Evolutionary conservation across 2,888 invertebrate species (phyloP), one percentile per base, ranked within the genome.

Genomic region (Elysia crispata): DNA sequence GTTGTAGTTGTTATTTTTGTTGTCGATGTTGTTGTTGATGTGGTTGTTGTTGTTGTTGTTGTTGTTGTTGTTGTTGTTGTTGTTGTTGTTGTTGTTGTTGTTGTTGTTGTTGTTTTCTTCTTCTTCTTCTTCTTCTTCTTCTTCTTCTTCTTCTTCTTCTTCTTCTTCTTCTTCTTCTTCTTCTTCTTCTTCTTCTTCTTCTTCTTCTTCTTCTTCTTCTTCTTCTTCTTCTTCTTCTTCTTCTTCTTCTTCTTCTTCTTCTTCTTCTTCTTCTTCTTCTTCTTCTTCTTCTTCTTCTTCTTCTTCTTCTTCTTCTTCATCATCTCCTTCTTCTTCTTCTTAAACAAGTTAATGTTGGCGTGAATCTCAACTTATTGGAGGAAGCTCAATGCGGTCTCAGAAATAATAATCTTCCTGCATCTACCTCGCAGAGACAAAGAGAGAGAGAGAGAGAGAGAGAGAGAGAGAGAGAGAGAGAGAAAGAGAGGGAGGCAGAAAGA

Each of bases 261-360:
- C 33, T 31, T 41, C 41, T 6, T 41, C 41, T 31, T 41, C 41
- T 31, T 70, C 70, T 31, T 70, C 70, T 31, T 70, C 70, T 31
- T 70, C 70, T 70, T 70, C 70, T 70, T 70, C 70, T 70, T 70
- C 70, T 31, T 70, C 70, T 31, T 70, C 70, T 31, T 70, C 31
- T 31, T 70, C 70, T 31, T 70, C 70, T 31, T 70, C 70, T 70
- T 70, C 70, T 70, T 70, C 70, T 70, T 70, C 30, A 20, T 11
- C 23, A 28, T 67, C 23, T 67, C 30, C 23, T 67, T 67, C 23
- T 67, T 67, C 13, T 25, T 28, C 28, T 25, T 15, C 31, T 25
- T 30, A 20, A 15, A 25, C 31, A 69, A 13, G 23, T 64, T 64
- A 64, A 20, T 23, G 23, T 20, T 64, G 13, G 30, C 41, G 13